Evolutionary conservation across 1,140 invertebrate species (phyloP).

Genomic region (Halotydeus destructor): DNA sequence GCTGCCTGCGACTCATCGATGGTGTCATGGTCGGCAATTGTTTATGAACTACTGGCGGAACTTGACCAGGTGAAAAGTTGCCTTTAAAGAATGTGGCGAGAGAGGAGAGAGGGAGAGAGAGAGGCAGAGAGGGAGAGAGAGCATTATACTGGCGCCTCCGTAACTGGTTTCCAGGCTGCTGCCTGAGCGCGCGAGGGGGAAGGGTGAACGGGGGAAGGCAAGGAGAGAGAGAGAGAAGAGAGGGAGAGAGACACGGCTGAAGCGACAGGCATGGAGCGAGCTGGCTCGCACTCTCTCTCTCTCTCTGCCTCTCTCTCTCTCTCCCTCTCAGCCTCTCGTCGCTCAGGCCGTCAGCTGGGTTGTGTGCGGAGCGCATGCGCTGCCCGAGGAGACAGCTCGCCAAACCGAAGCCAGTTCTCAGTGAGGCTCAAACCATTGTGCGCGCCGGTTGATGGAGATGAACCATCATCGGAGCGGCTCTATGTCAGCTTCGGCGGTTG

Average conservation of each 20-base stretch:
- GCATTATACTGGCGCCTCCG: no score
- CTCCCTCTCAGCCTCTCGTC: no score
- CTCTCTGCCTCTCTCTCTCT: background rate
- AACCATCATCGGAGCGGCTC: no score
- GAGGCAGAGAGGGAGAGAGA: background rate
- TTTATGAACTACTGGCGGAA: background rate
- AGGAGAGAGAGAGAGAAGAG: background rate
- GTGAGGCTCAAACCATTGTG: no score
- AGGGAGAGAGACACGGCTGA: background rate
- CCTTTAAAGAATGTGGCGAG: background rate
- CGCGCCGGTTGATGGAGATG: no score
- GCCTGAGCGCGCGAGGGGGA: background rate
- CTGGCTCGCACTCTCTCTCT: background rate
- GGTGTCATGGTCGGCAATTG: background rate
- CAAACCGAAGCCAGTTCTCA: no score
- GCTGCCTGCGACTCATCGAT: background rate
- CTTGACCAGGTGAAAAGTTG: background rate
- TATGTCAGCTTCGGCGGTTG: no score
- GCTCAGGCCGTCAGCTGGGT: no score
- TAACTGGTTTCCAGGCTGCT: no score
- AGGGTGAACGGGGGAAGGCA: background rate
- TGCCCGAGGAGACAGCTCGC: no score
- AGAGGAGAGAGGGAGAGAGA: conserved; percentile 1
- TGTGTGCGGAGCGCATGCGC: no score
- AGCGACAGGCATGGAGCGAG: background rate